Base-by-base conservation (phyloP, 2,888 invertebrate species). In the Drosophila nr. medialis region DNA sequence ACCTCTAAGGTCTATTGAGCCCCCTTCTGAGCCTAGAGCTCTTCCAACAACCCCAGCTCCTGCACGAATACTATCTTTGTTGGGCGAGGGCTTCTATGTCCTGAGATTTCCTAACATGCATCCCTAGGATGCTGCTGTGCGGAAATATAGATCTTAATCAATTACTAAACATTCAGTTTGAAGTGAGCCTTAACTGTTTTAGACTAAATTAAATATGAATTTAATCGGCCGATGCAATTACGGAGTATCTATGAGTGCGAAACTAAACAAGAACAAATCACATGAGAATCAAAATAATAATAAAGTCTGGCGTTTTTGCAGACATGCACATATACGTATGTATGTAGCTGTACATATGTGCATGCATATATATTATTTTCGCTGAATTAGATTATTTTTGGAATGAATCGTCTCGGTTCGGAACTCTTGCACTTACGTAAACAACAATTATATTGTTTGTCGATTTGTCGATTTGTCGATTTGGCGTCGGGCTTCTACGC, bases 361-460 rank as follows among this genome's bases (percentile, higher is more conserved):
- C 21, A 21, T 11, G 21, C 5, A 21, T 13, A 7, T 45, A 38
- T 45, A 7, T 7, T 45, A 42, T 45, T 45, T 45, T 45, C 15
- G 45, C 45, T 45, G 45, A 45, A 45, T 45, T 45, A 45, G 24
- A 45, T 45, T 45, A 15, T 45, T 45, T 24, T 24, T 24, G 66
- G 34, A 32, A 86, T 83, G 89, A 83, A 75, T 80, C 67, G 68
- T 49, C 50, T 65, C 29, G 48, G 29, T 15, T 40, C n/a, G 53
- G 60, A 42, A 58, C 38, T n/a, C 59, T 54, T 59, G 62, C 30
- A 63, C 62, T 87, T 83, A 80, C 64, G 49, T 72, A 78, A 67
- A 74, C 67, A 74, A 61, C 32, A 71, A 53, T 48, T 58, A 56
- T 58, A 42, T 55, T 64, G 40, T 45, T 72, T 30, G 50, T 45